Percentiles rank a stretch among this genome's conserved stretches.
phyloP scores from a whole-genome alignment of 53 echinoderm and acorn worm species.

The Pentamera pediparva region DNA sequence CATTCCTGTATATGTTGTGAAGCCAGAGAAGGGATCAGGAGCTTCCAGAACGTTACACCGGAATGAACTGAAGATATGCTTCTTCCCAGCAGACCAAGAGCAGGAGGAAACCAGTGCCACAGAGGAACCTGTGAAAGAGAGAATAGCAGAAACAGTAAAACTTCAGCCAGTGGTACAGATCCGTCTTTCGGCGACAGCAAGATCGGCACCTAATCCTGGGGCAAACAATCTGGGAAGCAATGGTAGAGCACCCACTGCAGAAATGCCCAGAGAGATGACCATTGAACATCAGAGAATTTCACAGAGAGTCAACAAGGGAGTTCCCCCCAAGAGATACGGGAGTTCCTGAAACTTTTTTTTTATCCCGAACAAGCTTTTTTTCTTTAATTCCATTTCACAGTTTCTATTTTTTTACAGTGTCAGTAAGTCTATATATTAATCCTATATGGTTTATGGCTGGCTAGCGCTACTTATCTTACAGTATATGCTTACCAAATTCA shows the following conservation, averaged over 20 bases:
- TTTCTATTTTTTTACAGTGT: too few relatives aligned
- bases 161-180: background rate
- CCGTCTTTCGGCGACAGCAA: background rate
- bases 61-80: slow-evolving; percentile 3
- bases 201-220: background rate
- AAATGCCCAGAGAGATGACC: too few relatives aligned
- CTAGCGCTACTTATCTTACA: too few relatives aligned
- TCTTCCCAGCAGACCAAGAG: background rate
- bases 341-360: too few relatives aligned
- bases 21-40: background rate
- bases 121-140: background rate
- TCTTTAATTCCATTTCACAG: too few relatives aligned
- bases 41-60: background rate
- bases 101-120: background rate
- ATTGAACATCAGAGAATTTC: background rate
- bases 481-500: too few relatives aligned
- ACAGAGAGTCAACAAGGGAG: background rate
- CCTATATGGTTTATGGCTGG: too few relatives aligned
- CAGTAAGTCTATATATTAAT: too few relatives aligned
- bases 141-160: background rate
- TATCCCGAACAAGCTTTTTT: too few relatives aligned
- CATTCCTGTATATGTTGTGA: background rate
- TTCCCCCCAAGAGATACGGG: background rate
- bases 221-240: background rate
- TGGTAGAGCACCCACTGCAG: too few relatives aligned